Conservation (phyloP, 2,113 vertebrate genomes). For the Caranx ignobilis region DNA sequence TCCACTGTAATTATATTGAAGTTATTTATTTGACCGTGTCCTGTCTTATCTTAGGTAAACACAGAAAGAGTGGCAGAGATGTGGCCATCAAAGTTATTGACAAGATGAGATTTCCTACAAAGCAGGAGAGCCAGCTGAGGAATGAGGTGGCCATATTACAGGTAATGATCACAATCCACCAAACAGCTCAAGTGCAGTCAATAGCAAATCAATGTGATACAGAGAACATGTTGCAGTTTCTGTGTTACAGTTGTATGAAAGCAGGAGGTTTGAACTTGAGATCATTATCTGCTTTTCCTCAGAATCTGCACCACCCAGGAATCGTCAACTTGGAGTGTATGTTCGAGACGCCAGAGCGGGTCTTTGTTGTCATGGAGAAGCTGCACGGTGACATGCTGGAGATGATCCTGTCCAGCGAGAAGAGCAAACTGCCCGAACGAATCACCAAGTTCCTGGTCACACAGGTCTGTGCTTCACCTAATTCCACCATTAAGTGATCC, state of each 20-base stretch:
- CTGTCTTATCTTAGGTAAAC: constrained; percentile 87
- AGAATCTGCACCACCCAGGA: constrained; percentile 98
- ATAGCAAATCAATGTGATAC: not conserved
- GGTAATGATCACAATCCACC: constrained; percentile 79
- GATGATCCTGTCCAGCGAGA: constrained; percentile 99
- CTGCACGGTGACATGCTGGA: constrained; percentile 99
- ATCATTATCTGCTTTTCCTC: constrained; percentile 5
- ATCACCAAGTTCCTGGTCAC: constrained; percentile 98
- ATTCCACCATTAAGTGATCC: not conserved
- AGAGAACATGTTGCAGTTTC: not conserved
- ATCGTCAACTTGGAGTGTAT: constrained; percentile 99
- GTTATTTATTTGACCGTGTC: fast-evolving
- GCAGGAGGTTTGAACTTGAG: not conserved
- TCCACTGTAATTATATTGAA: not conserved
- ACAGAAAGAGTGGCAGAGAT: constrained; percentile 97
- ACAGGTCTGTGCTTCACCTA: constrained; percentile 84
- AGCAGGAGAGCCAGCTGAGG: constrained; percentile 98
- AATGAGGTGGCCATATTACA: constrained; percentile 99
- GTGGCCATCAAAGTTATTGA: constrained; percentile 99
- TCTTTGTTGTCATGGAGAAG: constrained; percentile 99
- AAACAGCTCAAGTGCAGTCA: not conserved
- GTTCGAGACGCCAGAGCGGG: constrained; percentile 98
- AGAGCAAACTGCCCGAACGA: constrained; percentile 96
- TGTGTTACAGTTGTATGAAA: not conserved
- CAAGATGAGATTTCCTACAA: constrained; percentile 99